Conservation (phyloP, 92 coral and sea anemone genomes). For the Paragorgia papillata region DNA sequence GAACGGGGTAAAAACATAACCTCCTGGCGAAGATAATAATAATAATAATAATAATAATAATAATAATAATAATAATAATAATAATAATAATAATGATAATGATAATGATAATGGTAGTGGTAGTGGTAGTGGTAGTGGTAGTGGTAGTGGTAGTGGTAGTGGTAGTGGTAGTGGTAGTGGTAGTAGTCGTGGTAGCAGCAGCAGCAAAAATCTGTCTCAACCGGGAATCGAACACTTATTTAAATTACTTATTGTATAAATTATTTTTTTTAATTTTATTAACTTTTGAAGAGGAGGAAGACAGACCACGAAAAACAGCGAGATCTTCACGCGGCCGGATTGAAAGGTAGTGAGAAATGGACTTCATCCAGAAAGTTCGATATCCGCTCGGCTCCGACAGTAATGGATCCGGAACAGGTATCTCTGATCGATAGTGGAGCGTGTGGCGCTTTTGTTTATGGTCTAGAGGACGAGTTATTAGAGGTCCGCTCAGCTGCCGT, state of each 20-base stretch:
- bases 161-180: not conserved
- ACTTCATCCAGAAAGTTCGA: constrained; percentile 79
- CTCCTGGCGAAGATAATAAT: not conserved
- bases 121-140: not conserved
- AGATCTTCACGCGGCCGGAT: constrained; percentile 89
- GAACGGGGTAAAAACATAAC: too few species aligned
- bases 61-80: not conserved
- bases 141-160: constrained; percentile 6
- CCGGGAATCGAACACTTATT: too few species aligned
- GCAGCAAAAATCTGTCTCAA: too few species aligned
- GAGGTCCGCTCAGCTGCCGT: constrained; percentile 99
- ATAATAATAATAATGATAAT: not conserved
- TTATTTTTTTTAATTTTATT: not conserved
- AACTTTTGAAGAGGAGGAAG: constrained; percentile 70
- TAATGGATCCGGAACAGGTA: constrained; percentile 89
- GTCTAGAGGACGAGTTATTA: constrained; percentile 90
- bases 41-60: not conserved
- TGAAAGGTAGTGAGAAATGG: constrained; percentile 67
- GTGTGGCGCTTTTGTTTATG: constrained; percentile 98
- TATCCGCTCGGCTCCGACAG: constrained; percentile 55
- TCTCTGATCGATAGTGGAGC: constrained; percentile 95
- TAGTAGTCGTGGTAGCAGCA: not conserved
- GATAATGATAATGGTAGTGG: constrained; percentile 6
- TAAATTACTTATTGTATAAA: too few species aligned
- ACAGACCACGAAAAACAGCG: constrained; percentile 94